A percentile compares a stretch with the other conserved stretches of the same genome.
Conservation (phyloP, 1,140 invertebrate species). For the Aphaenogaster rudis region DNA sequence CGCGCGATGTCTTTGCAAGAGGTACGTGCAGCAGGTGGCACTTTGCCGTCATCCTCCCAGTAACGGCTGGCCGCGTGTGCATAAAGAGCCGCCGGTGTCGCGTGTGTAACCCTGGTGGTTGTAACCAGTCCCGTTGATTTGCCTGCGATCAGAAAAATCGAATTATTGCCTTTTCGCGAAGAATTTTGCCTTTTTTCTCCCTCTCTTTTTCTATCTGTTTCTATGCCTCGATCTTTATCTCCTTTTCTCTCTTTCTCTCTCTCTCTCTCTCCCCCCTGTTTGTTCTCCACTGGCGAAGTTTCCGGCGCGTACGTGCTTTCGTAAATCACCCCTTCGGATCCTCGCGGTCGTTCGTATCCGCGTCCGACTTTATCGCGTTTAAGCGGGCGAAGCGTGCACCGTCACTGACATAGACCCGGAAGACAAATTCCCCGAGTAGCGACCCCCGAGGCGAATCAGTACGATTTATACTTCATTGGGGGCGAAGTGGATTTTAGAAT, state of each 20-base stretch:
- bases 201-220: background rate
- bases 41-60: slow-evolving; percentile 93
- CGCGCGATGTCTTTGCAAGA: slow-evolving; percentile 91
- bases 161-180: slow-evolving; percentile 22
- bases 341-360: slow-evolving; percentile 58
- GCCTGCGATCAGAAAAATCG: slow-evolving; percentile 80
- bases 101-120: slow-evolving; percentile 93
- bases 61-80: slow-evolving; percentile 92
- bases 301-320: slow-evolving; percentile 54
- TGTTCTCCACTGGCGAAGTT: slow-evolving; percentile 35
- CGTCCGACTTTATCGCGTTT: slow-evolving; percentile 53
- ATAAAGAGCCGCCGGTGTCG: slow-evolving; percentile 93
- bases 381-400: slow-evolving; percentile 30
- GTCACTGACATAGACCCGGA: slow-evolving; percentile 35
- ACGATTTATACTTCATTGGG: slow-evolving; percentile 64
- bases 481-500: slow-evolving; percentile 59
- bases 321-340: slow-evolving; percentile 64
- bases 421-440: slow-evolving; percentile 53
- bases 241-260: background rate
- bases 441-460: slow-evolving; percentile 52
- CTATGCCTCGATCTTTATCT: background rate
- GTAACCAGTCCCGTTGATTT: slow-evolving; percentile 91
- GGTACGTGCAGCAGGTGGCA: slow-evolving; percentile 86
- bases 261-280: background rate
- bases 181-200: background rate